Base-by-base conservation (phyloP, 1,140 invertebrate species). In the Macrobrachium rosenbergii region DNA sequence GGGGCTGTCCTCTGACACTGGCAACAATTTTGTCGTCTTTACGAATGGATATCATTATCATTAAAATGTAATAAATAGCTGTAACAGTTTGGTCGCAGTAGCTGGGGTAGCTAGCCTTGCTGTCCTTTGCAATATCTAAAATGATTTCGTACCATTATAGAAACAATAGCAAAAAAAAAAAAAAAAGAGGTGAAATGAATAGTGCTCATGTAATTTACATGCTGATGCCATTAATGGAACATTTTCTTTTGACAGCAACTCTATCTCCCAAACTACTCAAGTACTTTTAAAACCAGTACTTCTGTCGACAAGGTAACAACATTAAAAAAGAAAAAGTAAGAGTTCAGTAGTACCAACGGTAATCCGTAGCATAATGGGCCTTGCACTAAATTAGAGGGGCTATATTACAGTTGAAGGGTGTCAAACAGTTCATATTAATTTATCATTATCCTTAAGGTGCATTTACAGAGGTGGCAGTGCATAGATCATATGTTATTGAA, bases 391-490 rank as follows among this genome's bases (percentile, higher is more conserved):
- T 28, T 62, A 78, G 73, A 58, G 58, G 67, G 76, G 45, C 23
- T 78, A 83, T 82, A 76, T 77, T 88, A 82, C 72, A 83, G 78
- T 45, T 87, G 67, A 73, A 59, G 45, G 58, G 82, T 78, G 78
- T 87, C 84, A 87, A 85, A 82, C 85, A 87, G 78, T 87, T 59
- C 81, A 81, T 78, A 82, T 88, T 82, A 88, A 78, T 60, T 80
- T 88, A 88, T 82, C 78, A 85, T 85, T 88, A 82, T 88, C 81
- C 75, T 82, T 88, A 88, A 77, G 86, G 86, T 88, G 86, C 86
- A 88, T 88, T 88, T 88, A 88, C 86, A 88, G 80, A 83, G 86
- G 86, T 88, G 86, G 86, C 86, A 88, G 86, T 88, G 86, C 86
- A 88, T 88, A 88, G 86, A 88, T 77, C 28, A 21, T 77, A 77